Conservation (phyloP, 2,113 vertebrate genomes). For the Anguilla japonica region DNA sequence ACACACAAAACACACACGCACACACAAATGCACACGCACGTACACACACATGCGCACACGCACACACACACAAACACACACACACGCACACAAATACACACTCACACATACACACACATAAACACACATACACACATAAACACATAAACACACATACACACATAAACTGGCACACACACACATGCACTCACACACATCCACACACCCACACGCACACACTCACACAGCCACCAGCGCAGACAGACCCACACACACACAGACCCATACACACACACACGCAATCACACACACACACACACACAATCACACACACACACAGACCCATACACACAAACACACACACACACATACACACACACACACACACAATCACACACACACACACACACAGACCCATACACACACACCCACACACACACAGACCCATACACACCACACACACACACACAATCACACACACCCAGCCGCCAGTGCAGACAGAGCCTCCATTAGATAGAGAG, state of each 20-base stretch:
- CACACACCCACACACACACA: background rate
- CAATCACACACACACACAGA: background rate
- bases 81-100: background rate
- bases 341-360: background rate
- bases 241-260: background rate
- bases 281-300: background rate
- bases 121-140: too few relatives aligned
- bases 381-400: background rate
- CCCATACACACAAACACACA: background rate
- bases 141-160: background rate
- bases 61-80: background rate
- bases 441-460: background rate
- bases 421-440: background rate
- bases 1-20: background rate
- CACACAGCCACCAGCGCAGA: background rate
- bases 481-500: constrained; percentile 2
- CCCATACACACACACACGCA: background rate
- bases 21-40: too few relatives aligned
- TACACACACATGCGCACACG: background rate
- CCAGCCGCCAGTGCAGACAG: background rate
- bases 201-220: background rate
- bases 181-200: background rate
- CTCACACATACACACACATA: background rate
- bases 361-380: background rate
- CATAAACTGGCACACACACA: background rate